Evolutionary conservation across 2,888 invertebrate genomes (phyloP).

Genomic region (Muscina levida): DNA sequence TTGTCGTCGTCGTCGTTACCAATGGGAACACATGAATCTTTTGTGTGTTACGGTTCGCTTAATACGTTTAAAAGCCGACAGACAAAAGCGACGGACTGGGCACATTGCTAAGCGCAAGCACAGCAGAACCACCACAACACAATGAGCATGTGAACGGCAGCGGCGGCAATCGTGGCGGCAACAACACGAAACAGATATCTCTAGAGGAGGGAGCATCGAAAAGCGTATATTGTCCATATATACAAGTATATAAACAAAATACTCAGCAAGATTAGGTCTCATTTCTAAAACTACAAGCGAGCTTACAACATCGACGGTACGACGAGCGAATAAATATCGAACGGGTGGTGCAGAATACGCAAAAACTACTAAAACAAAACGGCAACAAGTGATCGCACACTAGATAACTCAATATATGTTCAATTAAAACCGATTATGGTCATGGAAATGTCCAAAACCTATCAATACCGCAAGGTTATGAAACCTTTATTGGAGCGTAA

Average conservation of each 20-base stretch:
- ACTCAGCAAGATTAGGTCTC: constrained; percentile 78
- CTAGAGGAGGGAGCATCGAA: constrained; percentile 62
- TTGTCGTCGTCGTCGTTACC: too few species aligned
- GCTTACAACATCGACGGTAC: constrained; percentile 68
- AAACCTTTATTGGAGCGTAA: constrained; percentile 95
- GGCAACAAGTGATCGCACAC: constrained; percentile 64
- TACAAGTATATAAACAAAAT: constrained; percentile 76
- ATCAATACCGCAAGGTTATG: constrained; percentile 96
- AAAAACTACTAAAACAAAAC: constrained; percentile 58
- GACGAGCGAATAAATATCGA: constrained; percentile 39
- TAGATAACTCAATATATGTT: constrained; percentile 66
- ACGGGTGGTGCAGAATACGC: constrained; percentile 42
- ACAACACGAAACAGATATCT: constrained; percentile 21
- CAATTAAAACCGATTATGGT: constrained; percentile 72
- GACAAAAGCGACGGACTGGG: neutral
- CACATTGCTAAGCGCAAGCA: constrained; percentile 31
- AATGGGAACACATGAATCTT: constrained; percentile 62
- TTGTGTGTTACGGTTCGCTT: constrained; percentile 64
- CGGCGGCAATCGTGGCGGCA: constrained; percentile 43
- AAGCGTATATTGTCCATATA: constrained; percentile 60
- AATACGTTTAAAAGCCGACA: constrained; percentile 57
- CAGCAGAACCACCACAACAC: constrained; percentile 61
- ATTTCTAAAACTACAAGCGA: constrained; percentile 77
- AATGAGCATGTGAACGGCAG: constrained; percentile 30
- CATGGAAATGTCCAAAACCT: constrained; percentile 89